Base-by-base conservation (phyloP, 1,140 invertebrate genomes). In the Drosophila sechellia region DNA sequence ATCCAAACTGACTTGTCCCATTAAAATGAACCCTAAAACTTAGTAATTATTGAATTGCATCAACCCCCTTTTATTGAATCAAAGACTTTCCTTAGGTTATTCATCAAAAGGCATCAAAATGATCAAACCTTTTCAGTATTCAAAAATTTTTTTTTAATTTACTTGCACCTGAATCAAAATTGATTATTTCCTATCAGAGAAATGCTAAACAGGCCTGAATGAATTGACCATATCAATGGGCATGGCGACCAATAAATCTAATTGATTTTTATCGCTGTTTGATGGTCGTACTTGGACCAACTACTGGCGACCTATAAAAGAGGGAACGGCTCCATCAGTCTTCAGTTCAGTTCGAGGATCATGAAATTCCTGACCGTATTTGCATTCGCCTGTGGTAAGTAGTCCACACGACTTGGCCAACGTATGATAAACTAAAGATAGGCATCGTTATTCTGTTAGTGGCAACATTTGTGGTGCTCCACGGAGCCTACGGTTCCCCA, bases 301-400 rank as follows among this genome's bases (percentile, higher is more conserved):
- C 6, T n/a, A 12, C 35, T 42, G 56, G 22, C 11, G 8, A 2
- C 40, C 40, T 85, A 85, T 85, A 84, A 79, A 84, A 77, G 77
- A 31, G 12, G 31, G 12, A 13, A 10, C 11, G 3, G 15, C 1
- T 1, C 13, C 13, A 31, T n/a, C 5, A 45, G 4, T 4, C 5
- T 8, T 1, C 39, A 55, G 31, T 31, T 45, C 49, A 58, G 20
- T 58, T 11, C 12, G 35, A 69, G 31, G 46, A 84, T 57, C 49
- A 84, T 84, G 81, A 85, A 84, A 55, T 37, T 77, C 20, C 31
- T 65, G 40, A 64, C 80, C 8, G 59, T 74, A 17, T 70, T 79
- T 39, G 55, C 81, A n/a, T 72, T 85, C 37, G 77, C 50, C 58
- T 73, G 77, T 66, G 80, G 80, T 84, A 85, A 63, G 71, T 77